Evolutionary conservation across 2,797 vertebrate genomes (phyloP), one percentile per base, ranked within the genome.

Genomic region (Alcedo quadribrachys): DNA sequence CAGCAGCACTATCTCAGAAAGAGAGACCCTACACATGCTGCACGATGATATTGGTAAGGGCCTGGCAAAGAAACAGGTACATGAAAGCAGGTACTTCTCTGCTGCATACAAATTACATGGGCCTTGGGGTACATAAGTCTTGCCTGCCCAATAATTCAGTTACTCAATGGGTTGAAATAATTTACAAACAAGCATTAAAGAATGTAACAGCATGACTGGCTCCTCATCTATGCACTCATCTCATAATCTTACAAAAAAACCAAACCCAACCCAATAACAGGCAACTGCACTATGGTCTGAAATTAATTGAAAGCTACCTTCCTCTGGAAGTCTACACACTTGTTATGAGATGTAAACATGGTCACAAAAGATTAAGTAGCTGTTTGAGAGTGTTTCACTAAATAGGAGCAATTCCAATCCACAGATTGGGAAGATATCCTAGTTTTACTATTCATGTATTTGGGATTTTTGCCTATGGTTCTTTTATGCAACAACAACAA

Each of bases 151-250:
- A 3, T 76, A 82, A 81, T 84, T 88, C 74, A 1, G 55, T 53
- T 85, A 75, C 40, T 74, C 57, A 53, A 2, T 13, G 82, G 30
- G 33, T 69, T 85, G 50, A 92, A 87, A 68, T 77, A 28, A 78
- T 89, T 84, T 65, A 50, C 54, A 85, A 78, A 77, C 71, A 73
- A 82, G 67, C 45, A 77, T 27, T 81, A 67, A 73, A 80, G 70
- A 88, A 84, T 50, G 15, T 46, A 76, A 92, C 60, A 70, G 84
- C 18, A 70, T 27, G 46, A 76, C 42, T 70, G 81, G 57, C 55
- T 85, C 75, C 75, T 90, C 71, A 86, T 81, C 50, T 83, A 60
- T 53, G 74, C 13, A 42, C 28, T 79, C 63, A 76, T 53, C 55
- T n/a, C 33, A 32, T 15, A 71, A 60, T 45, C 28, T 84, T 58